Conservation (phyloP, 2,113 vertebrate species). For the Mirza zaza region DNA sequence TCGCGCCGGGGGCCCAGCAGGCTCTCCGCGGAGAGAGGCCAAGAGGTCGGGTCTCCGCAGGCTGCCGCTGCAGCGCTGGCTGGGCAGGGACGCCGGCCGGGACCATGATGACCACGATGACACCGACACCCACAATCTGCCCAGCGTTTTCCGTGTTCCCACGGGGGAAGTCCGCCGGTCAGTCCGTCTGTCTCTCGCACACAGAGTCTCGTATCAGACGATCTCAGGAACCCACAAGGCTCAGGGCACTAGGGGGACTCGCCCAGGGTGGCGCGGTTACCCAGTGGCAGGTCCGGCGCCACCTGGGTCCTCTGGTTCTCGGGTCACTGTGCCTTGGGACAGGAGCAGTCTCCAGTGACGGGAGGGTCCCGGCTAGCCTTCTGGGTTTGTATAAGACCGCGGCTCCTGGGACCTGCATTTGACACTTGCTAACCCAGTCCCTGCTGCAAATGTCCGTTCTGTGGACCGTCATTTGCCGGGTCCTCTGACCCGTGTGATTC, state of each 20-base stretch:
- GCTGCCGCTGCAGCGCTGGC: rapidly evolving
- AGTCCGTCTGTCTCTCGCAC: background rate
- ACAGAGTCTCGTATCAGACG: background rate
- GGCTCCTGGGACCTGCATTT: background rate
- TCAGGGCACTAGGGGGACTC: background rate
- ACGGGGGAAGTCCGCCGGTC: background rate
- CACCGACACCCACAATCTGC: rapidly evolving
- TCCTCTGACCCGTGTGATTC: background rate
- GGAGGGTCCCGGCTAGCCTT: rapidly evolving
- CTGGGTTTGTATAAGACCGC: background rate
- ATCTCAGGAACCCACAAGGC: rapidly evolving
- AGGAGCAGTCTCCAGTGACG: background rate
- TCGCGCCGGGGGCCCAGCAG: rapidly evolving
- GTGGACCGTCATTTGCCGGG: background rate
- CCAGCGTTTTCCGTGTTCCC: no score
- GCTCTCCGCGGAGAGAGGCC: background rate
- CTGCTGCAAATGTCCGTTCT: rapidly evolving
- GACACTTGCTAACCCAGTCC: rapidly evolving
- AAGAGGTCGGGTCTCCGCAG: rapidly evolving
- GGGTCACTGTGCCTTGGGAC: rapidly evolving
- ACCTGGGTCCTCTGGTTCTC: background rate
- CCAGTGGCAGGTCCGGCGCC: rapidly evolving
- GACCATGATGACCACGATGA: no score
- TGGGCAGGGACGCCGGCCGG: no score
- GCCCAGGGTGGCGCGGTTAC: rapidly evolving